Conservation (phyloP, 2,113 vertebrate species). For the Girardinichthys multiradiatus region DNA sequence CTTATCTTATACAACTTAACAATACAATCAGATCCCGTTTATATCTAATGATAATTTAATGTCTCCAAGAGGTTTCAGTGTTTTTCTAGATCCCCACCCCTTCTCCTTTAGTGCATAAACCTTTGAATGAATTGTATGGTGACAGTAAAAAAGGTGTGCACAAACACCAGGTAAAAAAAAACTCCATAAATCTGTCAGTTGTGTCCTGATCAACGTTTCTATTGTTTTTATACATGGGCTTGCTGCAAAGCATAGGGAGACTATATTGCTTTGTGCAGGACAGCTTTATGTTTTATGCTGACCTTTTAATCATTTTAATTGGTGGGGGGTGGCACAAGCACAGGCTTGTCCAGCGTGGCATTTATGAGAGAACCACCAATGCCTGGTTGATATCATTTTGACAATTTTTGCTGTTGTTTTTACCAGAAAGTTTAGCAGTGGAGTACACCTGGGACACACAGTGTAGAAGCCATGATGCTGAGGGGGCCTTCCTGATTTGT, state of each 20-base stretch:
- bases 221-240: background rate
- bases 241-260: background rate
- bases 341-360: background rate
- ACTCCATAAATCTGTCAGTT: background rate
- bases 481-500: conserved; percentile 91
- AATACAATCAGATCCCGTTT: too few species aligned
- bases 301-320: background rate
- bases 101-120: too few species aligned
- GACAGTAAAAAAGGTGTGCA: too few species aligned
- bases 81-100: too few species aligned
- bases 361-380: background rate
- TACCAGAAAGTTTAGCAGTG: conserved; percentile 76
- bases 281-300: background rate
- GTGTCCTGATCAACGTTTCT: too few species aligned
- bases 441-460: conserved; percentile 90
- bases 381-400: background rate
- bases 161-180: background rate
- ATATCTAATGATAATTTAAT: too few species aligned
- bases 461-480: conserved; percentile 86
- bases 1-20: too few species aligned
- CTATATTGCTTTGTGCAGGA: too few species aligned
- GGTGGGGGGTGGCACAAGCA: background rate
- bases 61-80: too few species aligned
- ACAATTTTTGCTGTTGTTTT: background rate
- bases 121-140: too few species aligned